phyloP scores from a whole-genome alignment of 2,888 invertebrate species.

The Exocentrus adspersus region DNA sequence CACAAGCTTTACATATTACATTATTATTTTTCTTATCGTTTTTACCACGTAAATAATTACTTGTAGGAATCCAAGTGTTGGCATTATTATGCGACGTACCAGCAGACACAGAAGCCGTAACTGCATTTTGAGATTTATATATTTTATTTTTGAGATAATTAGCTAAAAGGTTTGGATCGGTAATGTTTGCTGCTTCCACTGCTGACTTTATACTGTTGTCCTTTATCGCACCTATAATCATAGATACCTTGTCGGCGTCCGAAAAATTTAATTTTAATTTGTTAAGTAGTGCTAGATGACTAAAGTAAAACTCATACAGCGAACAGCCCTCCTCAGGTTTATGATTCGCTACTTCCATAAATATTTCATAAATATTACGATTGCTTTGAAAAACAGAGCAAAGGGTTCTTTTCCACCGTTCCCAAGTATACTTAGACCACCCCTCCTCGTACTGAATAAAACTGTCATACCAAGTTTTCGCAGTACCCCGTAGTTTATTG shows the following conservation, averaged over 20 bases:
- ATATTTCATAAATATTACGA: neutral
- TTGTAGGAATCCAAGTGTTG: too few species aligned
- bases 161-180: too few species aligned
- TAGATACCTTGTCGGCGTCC: neutral
- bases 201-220: too few species aligned
- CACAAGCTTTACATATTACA: neutral
- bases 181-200: too few species aligned
- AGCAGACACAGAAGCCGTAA: too few species aligned
- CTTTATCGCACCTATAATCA: neutral
- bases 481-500: neutral
- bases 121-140: too few species aligned
- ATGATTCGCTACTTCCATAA: neutral
- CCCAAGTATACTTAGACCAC: neutral
- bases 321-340: neutral
- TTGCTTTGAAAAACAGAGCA: neutral
- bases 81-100: too few species aligned
- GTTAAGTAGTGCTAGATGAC: neutral
- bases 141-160: too few species aligned
- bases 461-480: neutral
- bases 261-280: neutral
- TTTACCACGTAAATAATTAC: neutral
- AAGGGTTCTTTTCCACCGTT: neutral
- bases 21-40: neutral
- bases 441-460: neutral
- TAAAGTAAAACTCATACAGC: neutral